Evolutionary conservation across 2,113 vertebrate genomes (phyloP), one percentile per base, ranked within the genome.

Genomic region (Pygoscelis antarcticus): DNA sequence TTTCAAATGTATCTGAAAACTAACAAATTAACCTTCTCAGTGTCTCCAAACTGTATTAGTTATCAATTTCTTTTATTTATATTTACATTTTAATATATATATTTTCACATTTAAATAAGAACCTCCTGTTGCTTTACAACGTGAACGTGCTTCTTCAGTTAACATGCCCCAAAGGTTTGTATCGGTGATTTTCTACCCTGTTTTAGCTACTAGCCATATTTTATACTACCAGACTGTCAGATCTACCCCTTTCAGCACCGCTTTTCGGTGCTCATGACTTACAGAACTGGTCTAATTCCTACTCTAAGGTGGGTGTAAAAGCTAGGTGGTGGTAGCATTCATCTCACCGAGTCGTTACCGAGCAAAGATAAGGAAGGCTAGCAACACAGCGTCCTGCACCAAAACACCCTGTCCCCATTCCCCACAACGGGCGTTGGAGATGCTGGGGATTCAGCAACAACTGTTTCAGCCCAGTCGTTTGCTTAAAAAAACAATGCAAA

Each of bases 371-470:
- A 16, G 26, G 44, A 27, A 13, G 6, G 44, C 7, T 3, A n/a
- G 58, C 29, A 21, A 17, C 46, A 5, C 25, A 34, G 36, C 38
- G 27, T 4, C 23, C 60, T 17, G 13, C 25, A 2, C 32, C 11
- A 0, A 2, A 83, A 4, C 38, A 13, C 2, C 70, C 61, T 2
- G 4, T 9, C 55, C 78, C 78, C 57, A 6, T 11, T 47, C 9
- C 46, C 38, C 29, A 4, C 64, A 10, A 1, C 0, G 0, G 2
- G 16, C 6, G 0, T 8, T 2, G 44, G 34, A n/a, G 61, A 30
- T 9, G 46, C 44, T 16, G 12, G 30, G 2, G 1, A 8, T n/a
- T 2, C 87, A 36, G 60, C 88, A 66, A 17, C 57, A 22, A 11
- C 49, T 12, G 55, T 4, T 61, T 34, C 81, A 68, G 81, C 23